Evolutionary conservation across 2,888 invertebrate species (phyloP), one percentile per base, ranked within the genome.

Genomic region (Bugula neritina): DNA sequence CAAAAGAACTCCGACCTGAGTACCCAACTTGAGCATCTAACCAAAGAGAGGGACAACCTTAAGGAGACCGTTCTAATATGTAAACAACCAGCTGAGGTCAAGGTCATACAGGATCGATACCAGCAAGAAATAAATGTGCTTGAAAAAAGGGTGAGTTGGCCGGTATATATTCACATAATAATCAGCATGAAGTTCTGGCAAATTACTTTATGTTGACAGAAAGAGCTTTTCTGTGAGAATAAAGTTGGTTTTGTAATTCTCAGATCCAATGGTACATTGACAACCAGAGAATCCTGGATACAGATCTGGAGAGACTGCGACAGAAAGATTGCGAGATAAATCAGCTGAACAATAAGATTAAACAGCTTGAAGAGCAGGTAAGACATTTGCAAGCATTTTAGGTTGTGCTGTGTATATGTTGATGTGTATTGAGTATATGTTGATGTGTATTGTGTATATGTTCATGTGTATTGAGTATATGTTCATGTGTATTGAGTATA

Each of bases 261-360:
- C n/a, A 63, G 71, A 72, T 83, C 54, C 78, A 79, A 69, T 83
- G 83, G 83, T 83, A 82, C 74, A 79, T 79, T 5, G 81, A 83
- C 75, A 83, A 83, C 75, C 83, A 83, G 75, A 79, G 82, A 71
- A 75, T 83, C 17, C 75, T 83, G 31, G 83, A 83, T 75, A 77
- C 79, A 75, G 79, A 80, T 72, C 75, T 77, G 54, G 76, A 75
- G 25, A 74, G 75, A 13, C 72, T 83, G 13, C 78, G 76, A 74
- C 71, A 75, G 2, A 79, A 79, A 71, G 81, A 82, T 34, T 79
- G 79, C 2, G 78, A 79, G 73, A 80, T 83, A 69, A 75, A 77
- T 69, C 75, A 75, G 71, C 77, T 81, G 27, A 80, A 80, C 73
- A 74, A 77, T 70, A 77, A 79, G 63, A 74, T 82, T 13, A 78